These are phyloP conservation scores for Alcedo atthis DNA, from an alignment of 2,797 vertebrate species.

Conservation along the genomic window DNA sequence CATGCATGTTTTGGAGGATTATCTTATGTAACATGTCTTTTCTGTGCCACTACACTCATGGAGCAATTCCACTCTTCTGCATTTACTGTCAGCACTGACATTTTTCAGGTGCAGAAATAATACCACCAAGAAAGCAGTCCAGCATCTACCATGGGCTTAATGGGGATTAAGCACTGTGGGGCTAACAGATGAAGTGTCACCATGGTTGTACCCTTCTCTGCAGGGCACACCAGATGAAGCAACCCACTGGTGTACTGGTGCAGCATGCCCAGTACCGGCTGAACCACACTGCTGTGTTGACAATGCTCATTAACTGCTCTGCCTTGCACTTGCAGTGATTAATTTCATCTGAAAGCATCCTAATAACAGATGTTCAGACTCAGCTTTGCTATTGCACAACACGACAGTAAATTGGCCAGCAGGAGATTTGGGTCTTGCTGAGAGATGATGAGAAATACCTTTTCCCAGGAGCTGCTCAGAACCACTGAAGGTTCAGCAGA, in stretches of 20 bases:
- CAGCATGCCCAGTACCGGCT: background rate
- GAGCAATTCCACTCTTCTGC: background rate
- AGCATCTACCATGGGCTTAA: fast-evolving
- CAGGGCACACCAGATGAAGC: constrained; percentile 29
- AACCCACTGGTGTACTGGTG: background rate
- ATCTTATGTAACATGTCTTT: background rate
- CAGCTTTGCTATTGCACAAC: constrained; percentile 20
- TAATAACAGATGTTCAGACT: constrained; percentile 22
- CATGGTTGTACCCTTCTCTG: background rate
- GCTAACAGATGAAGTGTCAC: background rate
- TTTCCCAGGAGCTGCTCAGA: background rate
- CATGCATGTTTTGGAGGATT: background rate
- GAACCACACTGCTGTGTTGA: background rate
- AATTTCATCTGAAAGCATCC: constrained; percentile 41
- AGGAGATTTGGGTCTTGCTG: constrained; percentile 7
- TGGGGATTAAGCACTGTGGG: background rate
- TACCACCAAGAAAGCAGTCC: background rate
- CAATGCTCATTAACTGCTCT: constrained; percentile 29
- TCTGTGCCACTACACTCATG: background rate
- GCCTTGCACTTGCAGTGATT: constrained; percentile 17
- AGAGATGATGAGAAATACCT: constrained; percentile 9
- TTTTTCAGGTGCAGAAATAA: background rate
- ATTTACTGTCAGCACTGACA: fast-evolving
- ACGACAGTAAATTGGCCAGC: constrained; percentile 28
- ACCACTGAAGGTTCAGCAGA: background rate